Evolutionary conservation across 2,888 invertebrate genomes (phyloP), one percentile per base, ranked within the genome.

Genomic region (Rhogogaster chlorosoma): DNA sequence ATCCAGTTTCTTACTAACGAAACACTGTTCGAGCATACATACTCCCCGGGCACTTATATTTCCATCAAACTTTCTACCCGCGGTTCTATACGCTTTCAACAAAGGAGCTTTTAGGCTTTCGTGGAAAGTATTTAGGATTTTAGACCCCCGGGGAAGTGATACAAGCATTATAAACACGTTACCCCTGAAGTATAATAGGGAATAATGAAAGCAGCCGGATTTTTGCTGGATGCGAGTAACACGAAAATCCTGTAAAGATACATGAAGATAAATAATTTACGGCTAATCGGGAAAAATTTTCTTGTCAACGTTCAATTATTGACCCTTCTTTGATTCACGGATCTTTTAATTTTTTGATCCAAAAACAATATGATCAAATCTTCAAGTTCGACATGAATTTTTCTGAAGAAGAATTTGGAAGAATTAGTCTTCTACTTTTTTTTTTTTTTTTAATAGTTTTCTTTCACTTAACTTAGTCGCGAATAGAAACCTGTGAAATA

Each of bases 31-130:
- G 36, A 42, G 42, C 18, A 77, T 53, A 32, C 18, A 77, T 53
- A 32, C 53, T 49, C 26, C 53, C 15, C 84, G 38, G 61, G 57
- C 75, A 75, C 57, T 84, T 75, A 84, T 84, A 75, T 84, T 73
- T 71, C 61, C 75, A 84, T 84, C 57, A 75, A 84, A 73, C 84
- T 84, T 71, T 84, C 53, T 71, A 22, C 84, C 29, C 53, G 49
- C 53, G 22, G 38, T 75, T 77, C 32, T 53, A 49, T 45, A 45
- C 71, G 32, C 45, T 45, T 49, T 36, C 57, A 49, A 57, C 84
- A 57, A 84, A 84, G 84, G n/a, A 84, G 84, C 84, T 84, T 75
- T 84, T 38, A 84, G 77, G 75, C 84, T 75, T 75, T 84, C 18
- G 36, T 12, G 12, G 53, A 18, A 67, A 75, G 42, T 29, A 42